Base-by-base conservation (phyloP, 2,113 vertebrate species). In the Poecilia latipinna region DNA sequence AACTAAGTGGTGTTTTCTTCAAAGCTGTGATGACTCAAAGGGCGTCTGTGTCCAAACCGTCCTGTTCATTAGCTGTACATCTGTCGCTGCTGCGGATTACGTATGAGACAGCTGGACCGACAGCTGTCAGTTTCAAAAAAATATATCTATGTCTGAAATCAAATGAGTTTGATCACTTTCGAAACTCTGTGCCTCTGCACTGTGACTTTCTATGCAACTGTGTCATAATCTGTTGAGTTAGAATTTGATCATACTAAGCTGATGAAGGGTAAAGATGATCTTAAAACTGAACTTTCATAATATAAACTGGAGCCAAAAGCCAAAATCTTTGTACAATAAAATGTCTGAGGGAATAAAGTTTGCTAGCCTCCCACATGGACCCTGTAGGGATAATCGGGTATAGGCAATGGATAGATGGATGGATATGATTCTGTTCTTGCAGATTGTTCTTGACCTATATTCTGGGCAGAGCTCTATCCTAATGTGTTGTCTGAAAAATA, bases 41-140 rank as follows among this genome's bases (percentile, higher is more conserved):
- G 51, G 51, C 2, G 2, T 51, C 17, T 2, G 17, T 48, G 44
- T 48, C 44, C 17, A 17, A 57, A 57, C 51, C 1, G 51, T 57
- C 19, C 42, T 26, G 65, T 71, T 86, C 80, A 74, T 81, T 81
- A 82, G 73, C 82, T 51, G 68, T 60, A 79, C 75, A 61, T 83
- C 65, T 87, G 86, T 85, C 71, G 70, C 37, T 54, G 68, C 80
- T 68, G 77, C 72, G 85, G 54, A 77, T 81, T 63, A 10, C 57
- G 1, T 48, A 73, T 65, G 54, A 66, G 63, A 68, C 33, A 62
- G 68, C 19, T 29, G 69, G 85, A 87, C 57, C 79, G 81, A 65
- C 83, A 80, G 78, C 71, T 69, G 79, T 77, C 78, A 77, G 8
- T 64, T 54, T 10, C 17, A 32, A 28, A 28, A 17, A 37, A 17